Evolutionary conservation across 64 coral and sea anemone genomes (phyloP).

Genomic region (Pachyseris speciosa): DNA sequence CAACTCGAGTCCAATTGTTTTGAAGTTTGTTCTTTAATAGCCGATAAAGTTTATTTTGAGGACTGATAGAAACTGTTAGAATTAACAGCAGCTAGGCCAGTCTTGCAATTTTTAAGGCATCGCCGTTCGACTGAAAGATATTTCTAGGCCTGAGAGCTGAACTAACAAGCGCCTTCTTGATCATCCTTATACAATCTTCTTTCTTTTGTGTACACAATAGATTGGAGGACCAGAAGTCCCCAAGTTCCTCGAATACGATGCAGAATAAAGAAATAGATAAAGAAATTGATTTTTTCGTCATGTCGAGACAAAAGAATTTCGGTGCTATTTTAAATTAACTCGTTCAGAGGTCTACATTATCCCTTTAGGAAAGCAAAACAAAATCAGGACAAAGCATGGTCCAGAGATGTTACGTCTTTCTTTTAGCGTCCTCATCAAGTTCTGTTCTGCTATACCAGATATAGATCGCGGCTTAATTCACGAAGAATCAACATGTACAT

Average conservation of each 20-base stretch:
- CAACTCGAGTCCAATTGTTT: background rate
- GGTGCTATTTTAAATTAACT: too few relatives aligned
- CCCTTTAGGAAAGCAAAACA: background rate
- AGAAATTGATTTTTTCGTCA: background rate
- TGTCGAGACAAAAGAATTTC: background rate
- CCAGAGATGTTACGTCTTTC: background rate
- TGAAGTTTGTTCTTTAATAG: background rate
- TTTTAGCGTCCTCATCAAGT: background rate
- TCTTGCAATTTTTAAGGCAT: background rate
- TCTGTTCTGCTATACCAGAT: too few relatives aligned
- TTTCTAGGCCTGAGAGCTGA: background rate
- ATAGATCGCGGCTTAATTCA: too few relatives aligned
- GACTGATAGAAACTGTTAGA: too few relatives aligned
- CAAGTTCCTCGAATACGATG: background rate
- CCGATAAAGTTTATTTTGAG: background rate
- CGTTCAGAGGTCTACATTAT: background rate
- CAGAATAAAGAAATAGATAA: background rate
- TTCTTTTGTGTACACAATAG: background rate
- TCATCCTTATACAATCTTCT: background rate
- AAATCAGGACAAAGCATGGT: background rate
- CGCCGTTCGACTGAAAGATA: background rate
- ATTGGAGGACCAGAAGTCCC: background rate
- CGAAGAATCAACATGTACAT: too few relatives aligned
- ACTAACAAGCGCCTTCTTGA: background rate
- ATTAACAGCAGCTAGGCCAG: background rate